These are phyloP conservation scores for Leucoraja erinaceus DNA, from an alignment of 2,113 vertebrate genomes.

Conservation along the genomic window DNA sequence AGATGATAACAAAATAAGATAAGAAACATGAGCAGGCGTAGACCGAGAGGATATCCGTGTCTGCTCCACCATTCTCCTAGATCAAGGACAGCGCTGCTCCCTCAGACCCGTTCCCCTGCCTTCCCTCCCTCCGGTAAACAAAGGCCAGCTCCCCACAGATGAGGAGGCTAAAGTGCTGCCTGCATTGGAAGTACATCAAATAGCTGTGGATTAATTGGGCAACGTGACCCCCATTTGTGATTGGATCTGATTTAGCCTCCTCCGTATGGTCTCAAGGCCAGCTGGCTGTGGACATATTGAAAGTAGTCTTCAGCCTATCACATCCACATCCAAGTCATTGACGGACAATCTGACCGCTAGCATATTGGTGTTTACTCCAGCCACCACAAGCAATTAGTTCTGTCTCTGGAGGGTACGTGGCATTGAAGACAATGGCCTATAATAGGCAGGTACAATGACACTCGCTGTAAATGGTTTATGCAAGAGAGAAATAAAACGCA, in stretches of 20 bases:
- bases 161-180: too few species aligned
- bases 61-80: too few species aligned
- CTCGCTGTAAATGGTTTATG: constrained; percentile 6
- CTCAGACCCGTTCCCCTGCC: too few species aligned
- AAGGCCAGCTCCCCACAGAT: too few species aligned
- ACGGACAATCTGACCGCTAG: background rate
- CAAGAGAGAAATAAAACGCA: background rate
- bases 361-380: background rate
- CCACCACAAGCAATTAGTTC: background rate
- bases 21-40: too few species aligned
- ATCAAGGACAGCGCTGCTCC: too few species aligned
- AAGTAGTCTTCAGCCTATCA: background rate
- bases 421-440: background rate
- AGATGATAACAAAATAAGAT: too few species aligned
- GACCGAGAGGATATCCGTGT: too few species aligned
- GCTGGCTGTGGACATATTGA: background rate
- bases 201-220: too few species aligned
- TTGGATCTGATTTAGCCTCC: too few species aligned
- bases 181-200: too few species aligned
- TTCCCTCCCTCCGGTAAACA: too few species aligned
- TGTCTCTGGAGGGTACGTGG: background rate
- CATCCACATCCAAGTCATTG: background rate
- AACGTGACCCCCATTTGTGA: background rate
- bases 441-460: background rate
- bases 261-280: background rate